Base-by-base conservation (phyloP, 2,888 invertebrate species). In the Boloria euphrosyne region DNA sequence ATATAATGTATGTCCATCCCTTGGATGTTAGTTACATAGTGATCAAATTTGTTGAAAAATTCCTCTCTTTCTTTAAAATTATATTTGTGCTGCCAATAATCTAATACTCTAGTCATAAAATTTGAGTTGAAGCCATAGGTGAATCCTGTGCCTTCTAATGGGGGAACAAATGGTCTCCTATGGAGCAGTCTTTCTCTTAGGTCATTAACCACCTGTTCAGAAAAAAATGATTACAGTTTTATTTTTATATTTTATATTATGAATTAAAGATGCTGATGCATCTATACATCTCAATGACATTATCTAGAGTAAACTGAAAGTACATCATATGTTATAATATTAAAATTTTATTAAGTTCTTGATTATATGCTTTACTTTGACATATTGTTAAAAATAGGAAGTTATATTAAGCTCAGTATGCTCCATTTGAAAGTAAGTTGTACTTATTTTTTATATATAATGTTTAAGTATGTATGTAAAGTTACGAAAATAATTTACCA, bases 111-210 rank as follows among this genome's bases (percentile, higher is more conserved):
- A 13, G 93, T 88, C 4, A 97, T 83, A 70, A 94, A 94, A 49
- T 94, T 91, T 0, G 95, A 87, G 78, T 97, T 96, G 80, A 98
- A 95, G 2, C 98, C 98, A 78, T 97, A 97, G 67, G 95, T 93
- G 84, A 97, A 98, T 6, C 93, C 94, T 0, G 92, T 85, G 57
- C 93, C 94, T 82, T 96, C 95, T 55, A 96, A 78, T 0, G 96
- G 95, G 13, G 90, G 89, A 0, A 87, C 82, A 4, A 93, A 87
- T 0, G 81, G 80, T 7, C 86, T 82, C 0, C 90, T 81, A 55
- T 89, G 91, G 1, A 92, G 83, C 0, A 96, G 85, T 7, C 95
- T 88, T 16, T 88, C 83, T 69, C 89, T 85, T 0, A 95, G 80
- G 74, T 94, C 94, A 67, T 90, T 83, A 51, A 94, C 74, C 67